Evolutionary conservation across 2,797 vertebrate species (phyloP).

Genomic region (Eulemur albifrons): DNA sequence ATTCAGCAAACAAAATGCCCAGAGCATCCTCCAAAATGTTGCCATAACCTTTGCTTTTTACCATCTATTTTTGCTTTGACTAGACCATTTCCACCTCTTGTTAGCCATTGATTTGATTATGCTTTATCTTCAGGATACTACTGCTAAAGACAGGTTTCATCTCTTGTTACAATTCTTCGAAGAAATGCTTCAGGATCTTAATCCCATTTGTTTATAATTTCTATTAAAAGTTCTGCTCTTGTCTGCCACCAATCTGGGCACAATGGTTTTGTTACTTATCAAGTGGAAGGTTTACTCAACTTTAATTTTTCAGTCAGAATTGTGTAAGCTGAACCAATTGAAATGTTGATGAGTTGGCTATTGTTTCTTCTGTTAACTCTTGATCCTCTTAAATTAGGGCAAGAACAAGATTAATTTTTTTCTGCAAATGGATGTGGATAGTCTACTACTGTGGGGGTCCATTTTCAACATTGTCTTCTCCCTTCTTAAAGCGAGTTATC

Average conservation of each 20-base stretch:
- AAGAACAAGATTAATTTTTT: background rate
- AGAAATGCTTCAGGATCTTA: background rate
- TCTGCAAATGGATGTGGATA: background rate
- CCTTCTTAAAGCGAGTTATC: background rate
- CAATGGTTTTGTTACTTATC: background rate
- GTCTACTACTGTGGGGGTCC: background rate
- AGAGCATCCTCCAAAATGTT: too few species aligned
- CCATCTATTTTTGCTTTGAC: too few species aligned
- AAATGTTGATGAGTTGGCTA: background rate
- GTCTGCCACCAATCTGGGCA: background rate
- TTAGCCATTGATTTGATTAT: background rate
- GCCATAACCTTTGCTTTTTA: too few species aligned
- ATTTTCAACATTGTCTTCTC: background rate
- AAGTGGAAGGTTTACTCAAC: background rate
- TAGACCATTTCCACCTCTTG: too few species aligned
- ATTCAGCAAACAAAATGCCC: too few species aligned
- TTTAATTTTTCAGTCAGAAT: background rate
- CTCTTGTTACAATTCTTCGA: background rate
- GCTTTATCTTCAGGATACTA: background rate
- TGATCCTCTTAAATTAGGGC: background rate
- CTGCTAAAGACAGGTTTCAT: background rate
- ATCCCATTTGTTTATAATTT: background rate
- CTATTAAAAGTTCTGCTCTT: background rate
- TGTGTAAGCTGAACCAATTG: background rate
- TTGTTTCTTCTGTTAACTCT: background rate